Evolutionary conservation across 2,888 invertebrate species (phyloP), one percentile per base, ranked within the genome.

Genomic region (Gerris lacustris): DNA sequence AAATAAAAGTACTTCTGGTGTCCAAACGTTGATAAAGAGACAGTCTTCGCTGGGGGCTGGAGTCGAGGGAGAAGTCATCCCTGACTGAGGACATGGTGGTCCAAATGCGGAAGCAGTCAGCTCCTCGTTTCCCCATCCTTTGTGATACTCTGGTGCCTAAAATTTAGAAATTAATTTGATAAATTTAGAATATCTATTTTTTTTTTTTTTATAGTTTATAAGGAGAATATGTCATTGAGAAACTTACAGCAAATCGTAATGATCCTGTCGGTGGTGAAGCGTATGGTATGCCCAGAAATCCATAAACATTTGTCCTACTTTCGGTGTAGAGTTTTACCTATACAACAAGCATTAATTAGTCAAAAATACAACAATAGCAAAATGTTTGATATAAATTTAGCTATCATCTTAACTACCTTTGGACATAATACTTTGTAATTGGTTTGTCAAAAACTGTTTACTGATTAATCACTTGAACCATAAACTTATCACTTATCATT

Each of bases 11-110:
- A 88, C 89, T 84, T 88, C 86, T 67, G 95, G 91, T 5, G 90
- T 87, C 93, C 94, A 96, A 74, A 96, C 87, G 78, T 94, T 95
- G 68, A 96, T 81, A 79, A 88, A 92, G n/a, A 96, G 84, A 78
- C 96, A 96, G 80, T 96, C 92, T 82, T 94, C 93, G 73, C 82
- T 85, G 67, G 82, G 78, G 76, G 80, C 76, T 77, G 81, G 78
- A 45, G 78, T 73, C 0, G 76, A 78, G 17, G 79, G 79, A 43
- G 74, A 72, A 66, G 75, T 84, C 45, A 76, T 73, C 44, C 73
- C 80, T 77, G 76, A 79, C 78, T 89, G 88, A 0, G 88, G 87
- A 78, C 91, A 91, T 45, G 86, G 84, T n/a, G 88, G 84, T 69
- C 86, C 86, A 79, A 87, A 86, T 74, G 87, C 85, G 76, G 86